Base-by-base conservation (phyloP, 2,797 vertebrate genomes). In the Coregonus ussuriensis region DNA sequence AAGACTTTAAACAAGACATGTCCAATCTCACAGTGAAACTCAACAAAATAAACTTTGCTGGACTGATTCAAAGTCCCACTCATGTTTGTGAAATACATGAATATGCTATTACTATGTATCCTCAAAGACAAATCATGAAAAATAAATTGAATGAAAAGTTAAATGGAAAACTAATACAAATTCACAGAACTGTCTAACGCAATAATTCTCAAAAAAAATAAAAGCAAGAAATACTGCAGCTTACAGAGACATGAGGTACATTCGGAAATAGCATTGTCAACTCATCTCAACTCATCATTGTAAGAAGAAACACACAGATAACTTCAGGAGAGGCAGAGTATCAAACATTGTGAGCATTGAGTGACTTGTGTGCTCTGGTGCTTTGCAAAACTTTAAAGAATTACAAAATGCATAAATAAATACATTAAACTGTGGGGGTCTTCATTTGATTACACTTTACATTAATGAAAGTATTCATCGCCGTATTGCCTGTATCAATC, bases 341-440 rank as follows among this genome's bases (percentile, higher is more conserved):
- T 81, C 74, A 51, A 79, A 80, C 74, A 75, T 71, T 31, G 37
- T 76, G 56, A 76, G 81, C 56, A 84, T 35, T 82, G 51, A 72
- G 54, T 71, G 68, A 82, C 79, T 79, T 35, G 66, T 83, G 66
- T 86, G 77, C 72, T 77, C 79, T 86, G 81, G 77, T 70, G 74
- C 59, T 83, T 78, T 21, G 76, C 35, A 81, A 73, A 56, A 86
- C 79, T 82, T 11, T 83, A 68, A 81, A 69, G 72, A 81, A 84
- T 88, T 81, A 89, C 77, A 81, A 87, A 90, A 93, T 91, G 51
- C 14, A 74, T 52, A 89, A 92, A 93, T 92, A 92, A 91, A 91
- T 90, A 90, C 74, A 85, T 74, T 79, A 87, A 84, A 89, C 81
- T 79, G 80, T 71, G 51, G 18, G 62, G 75, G n/a, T 47, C 83